Evolutionary conservation across 2,113 vertebrate species (phyloP), one percentile per base, ranked within the genome.

Genomic region (Thryonomys swinderianus): DNA sequence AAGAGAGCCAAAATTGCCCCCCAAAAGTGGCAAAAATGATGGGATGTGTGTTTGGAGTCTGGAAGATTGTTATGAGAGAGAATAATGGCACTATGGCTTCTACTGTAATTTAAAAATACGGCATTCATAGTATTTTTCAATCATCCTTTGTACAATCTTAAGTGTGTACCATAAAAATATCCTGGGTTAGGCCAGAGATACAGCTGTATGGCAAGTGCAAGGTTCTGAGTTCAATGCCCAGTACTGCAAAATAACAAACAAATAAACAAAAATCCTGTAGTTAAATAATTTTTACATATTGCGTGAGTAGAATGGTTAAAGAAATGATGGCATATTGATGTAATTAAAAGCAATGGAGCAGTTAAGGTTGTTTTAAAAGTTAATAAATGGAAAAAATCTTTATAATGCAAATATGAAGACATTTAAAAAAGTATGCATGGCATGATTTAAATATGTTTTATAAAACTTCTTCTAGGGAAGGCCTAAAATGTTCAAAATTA

Each of bases 231-330:
- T 5, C 48, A 51, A 51, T 51, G 48, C 48, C 48, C 48, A 51
- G 48, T 51, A 51, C 48, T 51, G 10, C 5, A 51, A 51, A 51
- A 51, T 51, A 10, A n/a, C n/a, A 51, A 51, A 51, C 48, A 51
- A 51, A 51, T 51, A 51, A 51, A 51, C 48, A 51, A 51, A 51
- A 51, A 51, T 51, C 48, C 23, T 57, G 0, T 45, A 86, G 48
- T 42, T 42, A 96, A 91, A 74, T 74, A 37, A 76, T 74, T 76
- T 82, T 67, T 48, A 81, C 71, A 85, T 88, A 93, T 64, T 37
- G 9, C 86, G 23, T 34, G 34, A 93, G 27, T 74, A 92, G 18
- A 88, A 88, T 0, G 53, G 34, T 62, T 90, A 69, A 82, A 83
- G 51, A 74, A 91, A 73, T 61, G 34, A 78, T 61, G 69, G 4